phyloP scores from a whole-genome alignment of 2,888 invertebrate species.

The Drosophila cognata region DNA sequence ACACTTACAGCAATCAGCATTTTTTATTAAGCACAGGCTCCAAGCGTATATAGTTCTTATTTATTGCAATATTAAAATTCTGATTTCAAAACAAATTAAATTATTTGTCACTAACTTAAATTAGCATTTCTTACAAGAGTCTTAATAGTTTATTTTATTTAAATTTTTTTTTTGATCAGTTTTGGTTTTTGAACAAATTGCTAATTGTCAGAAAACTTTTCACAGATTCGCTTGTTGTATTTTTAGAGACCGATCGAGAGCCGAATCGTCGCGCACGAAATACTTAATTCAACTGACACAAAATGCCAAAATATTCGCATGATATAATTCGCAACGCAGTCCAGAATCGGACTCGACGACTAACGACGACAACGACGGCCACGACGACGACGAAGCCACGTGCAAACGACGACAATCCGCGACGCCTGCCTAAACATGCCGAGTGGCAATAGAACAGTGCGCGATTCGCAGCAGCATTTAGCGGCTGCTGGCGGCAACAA shows the following conservation, averaged over 20 bases:
- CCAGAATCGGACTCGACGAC: constrained; percentile 31
- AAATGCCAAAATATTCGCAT: constrained; percentile 38
- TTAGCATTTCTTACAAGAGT: neutral
- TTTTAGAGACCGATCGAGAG: neutral
- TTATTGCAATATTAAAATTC: constrained; percentile 14
- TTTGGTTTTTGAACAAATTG: neutral
- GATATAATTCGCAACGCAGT: constrained; percentile 20
- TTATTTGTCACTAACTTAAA: neutral
- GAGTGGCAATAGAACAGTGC: constrained; percentile 58
- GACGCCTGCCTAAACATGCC: constrained; percentile 51
- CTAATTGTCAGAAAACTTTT: neutral
- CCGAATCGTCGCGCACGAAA: constrained; percentile 58
- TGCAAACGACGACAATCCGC: constrained; percentile 26
- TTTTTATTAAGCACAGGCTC: constrained; percentile 1
- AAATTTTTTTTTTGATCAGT: neutral
- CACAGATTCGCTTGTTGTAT: constrained; percentile 1
- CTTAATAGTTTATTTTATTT: neutral
- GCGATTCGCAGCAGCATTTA: constrained; percentile 48
- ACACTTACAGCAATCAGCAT: constrained; percentile 49
- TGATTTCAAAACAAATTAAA: neutral
- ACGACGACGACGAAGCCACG: constrained; percentile 17
- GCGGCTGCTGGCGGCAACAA: constrained; percentile 45
- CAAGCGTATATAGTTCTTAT: constrained; percentile 16
- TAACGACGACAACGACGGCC: constrained; percentile 15
- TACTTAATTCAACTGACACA: constrained; percentile 67